Base-by-base conservation (phyloP, 2,797 vertebrate species). In the Antennarius maculatus region DNA sequence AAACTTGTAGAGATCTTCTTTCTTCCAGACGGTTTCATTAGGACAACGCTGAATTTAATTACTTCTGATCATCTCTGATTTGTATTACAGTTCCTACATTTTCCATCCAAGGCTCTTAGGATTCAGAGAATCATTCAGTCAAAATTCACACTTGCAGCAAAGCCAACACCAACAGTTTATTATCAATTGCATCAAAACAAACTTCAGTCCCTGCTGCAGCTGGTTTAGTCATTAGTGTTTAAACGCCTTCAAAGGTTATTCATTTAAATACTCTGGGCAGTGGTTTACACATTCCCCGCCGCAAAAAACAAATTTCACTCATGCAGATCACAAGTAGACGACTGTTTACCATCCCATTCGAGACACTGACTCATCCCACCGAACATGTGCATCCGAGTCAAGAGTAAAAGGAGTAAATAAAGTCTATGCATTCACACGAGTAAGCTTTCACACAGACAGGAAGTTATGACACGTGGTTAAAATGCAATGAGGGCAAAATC, bases 351-450 rank as follows among this genome's bases (percentile, higher is more conserved):
- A 18, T 50, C 50, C n/a, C 10, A 59, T 42, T 70, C 39, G 49
- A 89, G 81, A 89, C 84, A 79, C 48, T 75, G 87, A 85, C 55
- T 88, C 85, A 86, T 75, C 58, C n/a, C 1, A 45, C 52, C 43
- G 47, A 74, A 67, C 58, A 77, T 23, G 57, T 47, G 41, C 56
- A 71, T 55, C 56, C 16, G 42, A 17, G 49, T 53, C 49, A 4
- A 15, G 55, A 59, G 78, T 12, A 47, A 81, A 74, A 81, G 77
- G n/a, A 85, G 83, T 54, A 84, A 12, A 50, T 61, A 23, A 68
- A 81, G 72, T 79, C 74, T 81, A 81, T 2, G 13, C 42, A 43
- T 15, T 5, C 42, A 43, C 74, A 85, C 45, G 27, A 27, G 6
- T 39, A 5, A 51, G 54, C 54, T 43, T 56, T 23, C 14, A 53